Evolutionary conservation across 2,888 invertebrate genomes (phyloP), one percentile per base, ranked within the genome.

Genomic region (Tupiocoris notatus): DNA sequence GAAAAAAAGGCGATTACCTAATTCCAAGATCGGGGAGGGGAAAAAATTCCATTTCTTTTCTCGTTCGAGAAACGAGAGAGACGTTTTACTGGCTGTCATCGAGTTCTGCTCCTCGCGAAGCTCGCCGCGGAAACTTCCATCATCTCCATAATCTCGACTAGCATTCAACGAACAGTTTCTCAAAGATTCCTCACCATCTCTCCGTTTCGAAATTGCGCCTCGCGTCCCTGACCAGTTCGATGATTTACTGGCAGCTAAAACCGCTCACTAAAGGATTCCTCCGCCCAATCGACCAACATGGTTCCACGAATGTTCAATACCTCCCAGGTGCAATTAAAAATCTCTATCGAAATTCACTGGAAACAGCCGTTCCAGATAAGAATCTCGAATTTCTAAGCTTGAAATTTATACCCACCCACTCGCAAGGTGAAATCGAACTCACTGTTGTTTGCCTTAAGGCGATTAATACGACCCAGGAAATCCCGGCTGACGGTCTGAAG

Each of bases 1-100:
- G 12, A 39, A 12, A 66, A 66, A 64, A 54, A 18, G 66, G 54
- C 66, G 66, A 66, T 66, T 66, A 66, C 66, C 66, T 66, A 66
- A 66, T 66, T 66, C 54, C 66, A 39, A 7, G 6, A 39, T n/a
- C n/a, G n/a, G n/a, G n/a, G n/a, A n/a, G n/a, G n/a, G n/a, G n/a
- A 12, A 39, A 39, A 39, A 39, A 39, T 39, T 39, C 39, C 39
- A 39, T 39, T 39, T 39, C 39, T 39, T n/a, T n/a, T 39, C 39
- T 12, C 39, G 12, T 39, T 12, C 12, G 39, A 3, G 3, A 3
- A 7, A 7, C 39, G 3, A 12, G 39, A 39, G 39, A 39, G 39
- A 39, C 3, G 12, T 39, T 39, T 7, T 39, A 12, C 12, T 39
- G 6, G 39, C 39, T 12, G 39, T 12, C 39, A n/a, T 39, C 39